Percentiles rank a stretch among this genome's conserved stretches.
phyloP scores from a whole-genome alignment of 2,888 invertebrate species.

The Sinohyriopsis cumingii region DNA sequence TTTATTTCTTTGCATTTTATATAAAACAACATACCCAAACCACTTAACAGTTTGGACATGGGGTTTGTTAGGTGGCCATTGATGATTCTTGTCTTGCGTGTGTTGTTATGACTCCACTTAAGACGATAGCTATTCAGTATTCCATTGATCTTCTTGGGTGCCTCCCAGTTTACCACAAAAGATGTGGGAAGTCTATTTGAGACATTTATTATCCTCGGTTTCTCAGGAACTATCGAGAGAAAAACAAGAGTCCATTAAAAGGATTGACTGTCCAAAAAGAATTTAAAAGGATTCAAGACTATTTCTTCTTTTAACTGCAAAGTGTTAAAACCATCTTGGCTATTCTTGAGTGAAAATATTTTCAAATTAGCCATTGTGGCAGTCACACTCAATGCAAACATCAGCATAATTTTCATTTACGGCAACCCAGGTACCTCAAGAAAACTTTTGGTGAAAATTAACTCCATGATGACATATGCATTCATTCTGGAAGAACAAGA shows the following conservation, averaged over 20 bases:
- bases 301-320: too few relatives aligned
- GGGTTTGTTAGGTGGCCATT: constrained; percentile 51
- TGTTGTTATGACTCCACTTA: constrained; percentile 52
- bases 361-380: too few relatives aligned
- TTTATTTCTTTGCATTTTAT: too few relatives aligned
- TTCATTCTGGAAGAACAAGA: too few relatives aligned
- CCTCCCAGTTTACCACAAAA: constrained; percentile 61
- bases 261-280: too few relatives aligned
- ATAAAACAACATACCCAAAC: constrained; percentile 44
- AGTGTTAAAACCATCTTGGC: too few relatives aligned
- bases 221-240: constrained; percentile 78
- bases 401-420: constrained; percentile 62
- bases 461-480: too few relatives aligned
- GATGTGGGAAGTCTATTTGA: constrained; percentile 79
- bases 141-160: constrained; percentile 54
- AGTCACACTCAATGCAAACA: constrained; percentile 3
- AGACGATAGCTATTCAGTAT: constrained; percentile 54
- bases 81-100: constrained; percentile 49
- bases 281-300: too few relatives aligned
- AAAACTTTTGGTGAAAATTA: constrained; percentile 75
- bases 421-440: constrained; percentile 59
- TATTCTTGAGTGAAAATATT: too few relatives aligned
- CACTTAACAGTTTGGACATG: constrained; percentile 53
- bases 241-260: too few relatives aligned
- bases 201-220: constrained; percentile 85